Base-by-base conservation (phyloP, 1,140 invertebrate genomes). In the Globodera ellingtonae region DNA sequence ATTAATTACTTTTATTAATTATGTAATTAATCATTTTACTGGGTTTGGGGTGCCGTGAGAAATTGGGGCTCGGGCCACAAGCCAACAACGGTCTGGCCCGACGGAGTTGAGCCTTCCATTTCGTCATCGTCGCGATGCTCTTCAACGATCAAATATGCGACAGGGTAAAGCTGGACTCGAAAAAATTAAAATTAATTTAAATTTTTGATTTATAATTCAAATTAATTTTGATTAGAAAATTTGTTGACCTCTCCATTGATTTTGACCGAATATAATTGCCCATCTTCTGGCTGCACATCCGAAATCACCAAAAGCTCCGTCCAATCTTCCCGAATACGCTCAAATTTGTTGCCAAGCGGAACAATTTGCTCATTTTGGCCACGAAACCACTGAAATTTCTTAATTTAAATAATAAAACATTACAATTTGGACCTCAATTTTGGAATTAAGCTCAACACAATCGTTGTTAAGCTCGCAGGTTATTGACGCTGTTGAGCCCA, bases 391-490 rank as follows among this genome's bases (percentile, higher is more conserved):
- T 70, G 59, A 79, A 79, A 72, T 74, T 52, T 13, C 52, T 79
- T 18, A 76, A 6, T 82, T 65, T 81, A 80, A 35, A n/a, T 76
- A 21, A 15, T n/a, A 15, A 65, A 70, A 24, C 4, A n/a, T 81
- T 24, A 82, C 52, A 15, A 4, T 52, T 10, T 10, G 8, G 52
- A 62, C 62, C 15, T 83, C 84, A 73, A 87, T 86, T 13, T 77
- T 62, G 8, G 80, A 59, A 21, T 81, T 62, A 47, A 73, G 67
- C 10, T 78, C 73, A 67, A 87, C 75, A 72, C 79, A 77, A n/a
- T 77, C 88, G 47, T 78, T 83, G 73, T 88, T 89, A 35, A 88
- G 69, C 78, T 88, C 87, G 73, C 88, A 89, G 9, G 87, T 88
- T 24, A 88, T 88, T 8, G 85, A 83, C 0, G 87, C 87, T 13